Percentiles rank a stretch among this genome's conserved stretches.
These are phyloP conservation scores for Hymenopus coronatus DNA, from an alignment of 2,888 invertebrate genomes.

Conservation along the genomic window DNA sequence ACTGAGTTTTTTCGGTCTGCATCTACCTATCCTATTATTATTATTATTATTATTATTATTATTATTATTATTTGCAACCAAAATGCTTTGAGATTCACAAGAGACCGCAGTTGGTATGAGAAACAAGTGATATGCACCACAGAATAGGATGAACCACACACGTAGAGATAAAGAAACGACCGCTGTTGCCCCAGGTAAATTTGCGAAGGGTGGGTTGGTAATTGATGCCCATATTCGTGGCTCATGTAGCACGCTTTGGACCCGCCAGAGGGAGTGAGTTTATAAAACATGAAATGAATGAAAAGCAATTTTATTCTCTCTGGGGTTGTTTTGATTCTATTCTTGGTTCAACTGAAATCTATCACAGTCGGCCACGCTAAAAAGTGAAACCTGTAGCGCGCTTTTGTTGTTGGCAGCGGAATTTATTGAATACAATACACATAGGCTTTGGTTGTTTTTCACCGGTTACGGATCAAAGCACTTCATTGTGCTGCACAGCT, in stretches of 20 bases:
- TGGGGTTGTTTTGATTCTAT: neutral
- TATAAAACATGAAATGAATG: neutral
- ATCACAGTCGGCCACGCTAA: neutral
- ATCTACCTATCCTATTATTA: too few species aligned
- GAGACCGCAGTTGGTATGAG: neutral
- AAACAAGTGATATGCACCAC: neutral
- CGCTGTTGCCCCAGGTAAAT: neutral
- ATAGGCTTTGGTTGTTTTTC: neutral
- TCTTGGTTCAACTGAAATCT: neutral
- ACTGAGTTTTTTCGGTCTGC: too few species aligned
- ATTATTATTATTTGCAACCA: too few species aligned
- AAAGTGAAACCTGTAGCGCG: neutral
- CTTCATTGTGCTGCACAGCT: neutral
- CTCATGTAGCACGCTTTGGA: neutral
- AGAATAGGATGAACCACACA: neutral
- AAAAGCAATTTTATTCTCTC: neutral
- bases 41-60: too few species aligned
- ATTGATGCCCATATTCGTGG: neutral
- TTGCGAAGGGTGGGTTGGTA: neutral
- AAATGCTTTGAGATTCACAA: neutral
- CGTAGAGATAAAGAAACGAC: neutral
- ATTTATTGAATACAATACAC: neutral
- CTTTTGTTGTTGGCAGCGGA: neutral
- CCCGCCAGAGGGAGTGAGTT: neutral
- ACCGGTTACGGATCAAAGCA: neutral